Percentiles rank a stretch among this genome's conserved stretches.
phyloP scores from a whole-genome alignment of 2,797 vertebrate species.

The Crax fasciolata region DNA sequence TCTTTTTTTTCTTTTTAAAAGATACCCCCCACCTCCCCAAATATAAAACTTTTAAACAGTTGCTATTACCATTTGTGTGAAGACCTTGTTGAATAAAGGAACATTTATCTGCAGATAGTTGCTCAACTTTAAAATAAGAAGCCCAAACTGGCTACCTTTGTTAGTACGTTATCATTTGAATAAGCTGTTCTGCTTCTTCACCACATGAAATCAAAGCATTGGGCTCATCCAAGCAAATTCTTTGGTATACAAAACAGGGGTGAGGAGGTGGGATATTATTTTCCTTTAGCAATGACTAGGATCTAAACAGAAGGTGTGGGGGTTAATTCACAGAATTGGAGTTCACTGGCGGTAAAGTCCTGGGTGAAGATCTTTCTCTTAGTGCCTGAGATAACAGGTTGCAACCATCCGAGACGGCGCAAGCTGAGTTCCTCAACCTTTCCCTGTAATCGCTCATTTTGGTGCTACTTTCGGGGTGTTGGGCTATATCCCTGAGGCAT shows the following conservation, averaged over 20 bases:
- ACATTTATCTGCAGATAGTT: conserved; percentile 53
- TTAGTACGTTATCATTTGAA: conserved; percentile 42
- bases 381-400: conserved; percentile 98
- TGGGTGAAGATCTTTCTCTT: conserved; percentile 95
- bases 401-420: conserved; percentile 96
- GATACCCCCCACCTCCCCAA: conserved; percentile 64
- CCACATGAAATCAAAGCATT: conserved; percentile 66
- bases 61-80: conserved; percentile 52
- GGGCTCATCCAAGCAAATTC: conserved; percentile 85
- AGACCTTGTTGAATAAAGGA: conserved; percentile 57
- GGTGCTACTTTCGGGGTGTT: conserved; percentile 94
- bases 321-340: conserved; percentile 98
- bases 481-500: conserved; percentile 97
- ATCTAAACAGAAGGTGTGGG: conserved; percentile 60
- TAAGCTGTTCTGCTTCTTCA: conserved; percentile 44
- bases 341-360: conserved; percentile 97
- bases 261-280: conserved; percentile 72
- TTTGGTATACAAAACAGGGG: conserved; percentile 88
- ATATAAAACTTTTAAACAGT: conserved; percentile 58
- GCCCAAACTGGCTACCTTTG: conserved; percentile 69
- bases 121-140: conserved; percentile 60
- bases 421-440: conserved; percentile 94
- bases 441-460: conserved; percentile 97
- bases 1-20: not conserved
- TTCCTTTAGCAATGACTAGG: conserved; percentile 72